Evolutionary conservation across 2,888 invertebrate species (phyloP), one percentile per base, ranked within the genome.

Genomic region (Eucriotettix oculatus): DNA sequence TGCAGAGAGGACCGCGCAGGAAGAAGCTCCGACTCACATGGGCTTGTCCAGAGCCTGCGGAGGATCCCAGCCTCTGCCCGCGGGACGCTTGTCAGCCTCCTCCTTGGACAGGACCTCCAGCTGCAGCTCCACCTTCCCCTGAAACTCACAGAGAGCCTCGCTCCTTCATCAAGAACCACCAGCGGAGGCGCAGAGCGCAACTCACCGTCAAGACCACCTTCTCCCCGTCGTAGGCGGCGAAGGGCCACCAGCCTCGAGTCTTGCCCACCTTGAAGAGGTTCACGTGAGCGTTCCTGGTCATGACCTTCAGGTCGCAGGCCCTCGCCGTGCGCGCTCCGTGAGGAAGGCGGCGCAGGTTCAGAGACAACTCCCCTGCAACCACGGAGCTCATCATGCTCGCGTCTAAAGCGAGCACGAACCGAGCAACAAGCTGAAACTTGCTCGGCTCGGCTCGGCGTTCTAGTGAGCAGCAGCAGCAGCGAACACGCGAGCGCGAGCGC

Each of bases 51-150:
- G 72, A 7, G 80, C 75, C 66, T 80, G 76, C 0, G 87, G 86
- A 5, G 80, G 76, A 60, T 79, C 73, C 62, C 86, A 75, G 17
- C 84, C 87, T 12, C 78, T 67, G 10, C 87, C 87, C 0, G 77
- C 86, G 0, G 87, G 86, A 66, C 76, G 73, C 54, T 76, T 68
- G 1, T 74, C 66, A 0, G 87, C 85, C 67, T 84, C 83, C 43
- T 77, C 75, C 58, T 76, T 75, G 0, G 79, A 76, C 43, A 86
- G 65, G 12, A 87, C 68, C 60, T 79, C 78, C 64, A 88, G 68
- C 69, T 86, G 84, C 64, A 85, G 69, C 68, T 88, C 83, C n/a
- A 87, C 73, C 71, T 81, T 81, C 2, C 87, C 87, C 85, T 86
- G 65, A 56, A 29, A 29, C 29, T 29, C 14, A 14, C 16, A 56